Percentiles rank a stretch among this genome's conserved stretches.
Conservation (phyloP, 1,140 invertebrate species). For the Matsumurasca onukii region DNA sequence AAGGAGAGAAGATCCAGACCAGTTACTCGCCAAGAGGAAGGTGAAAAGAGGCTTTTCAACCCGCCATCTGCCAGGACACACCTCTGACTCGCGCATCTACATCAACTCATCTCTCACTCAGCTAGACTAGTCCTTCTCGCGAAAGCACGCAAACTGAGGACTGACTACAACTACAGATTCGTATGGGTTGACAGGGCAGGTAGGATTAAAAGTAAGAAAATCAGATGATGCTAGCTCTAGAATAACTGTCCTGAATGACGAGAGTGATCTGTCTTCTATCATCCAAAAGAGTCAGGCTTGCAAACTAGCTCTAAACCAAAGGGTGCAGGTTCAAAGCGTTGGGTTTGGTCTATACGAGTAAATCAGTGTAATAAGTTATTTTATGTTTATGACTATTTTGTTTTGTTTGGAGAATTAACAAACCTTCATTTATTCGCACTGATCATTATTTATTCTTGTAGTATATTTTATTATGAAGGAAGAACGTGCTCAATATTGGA, state of each 20-base stretch:
- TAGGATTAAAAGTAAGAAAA: not conserved
- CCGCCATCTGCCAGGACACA: not conserved
- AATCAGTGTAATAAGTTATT: no score
- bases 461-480: no score
- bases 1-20: constrained; percentile 16
- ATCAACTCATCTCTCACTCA: constrained; percentile 7
- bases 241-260: not conserved
- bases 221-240: not conserved
- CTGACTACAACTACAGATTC: not conserved
- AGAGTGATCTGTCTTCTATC: not conserved
- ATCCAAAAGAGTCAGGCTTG: constrained; percentile 36
- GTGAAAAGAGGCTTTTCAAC: constrained; percentile 19
- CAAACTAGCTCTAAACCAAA: no score
- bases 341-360: no score
- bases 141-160: constrained; percentile 13
- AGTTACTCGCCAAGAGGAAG: constrained; percentile 2
- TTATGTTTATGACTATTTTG: no score
- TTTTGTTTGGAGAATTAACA: no score
- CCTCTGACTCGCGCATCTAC: constrained; percentile 16
- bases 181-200: not conserved
- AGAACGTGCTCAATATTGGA: no score
- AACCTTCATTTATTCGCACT: no score
- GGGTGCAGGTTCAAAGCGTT: no score
- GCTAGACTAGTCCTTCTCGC: constrained; percentile 8
- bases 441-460: no score